Evolutionary conservation across 2,113 vertebrate genomes (phyloP).

Genomic region (Cyrtonyx montezumae): DNA sequence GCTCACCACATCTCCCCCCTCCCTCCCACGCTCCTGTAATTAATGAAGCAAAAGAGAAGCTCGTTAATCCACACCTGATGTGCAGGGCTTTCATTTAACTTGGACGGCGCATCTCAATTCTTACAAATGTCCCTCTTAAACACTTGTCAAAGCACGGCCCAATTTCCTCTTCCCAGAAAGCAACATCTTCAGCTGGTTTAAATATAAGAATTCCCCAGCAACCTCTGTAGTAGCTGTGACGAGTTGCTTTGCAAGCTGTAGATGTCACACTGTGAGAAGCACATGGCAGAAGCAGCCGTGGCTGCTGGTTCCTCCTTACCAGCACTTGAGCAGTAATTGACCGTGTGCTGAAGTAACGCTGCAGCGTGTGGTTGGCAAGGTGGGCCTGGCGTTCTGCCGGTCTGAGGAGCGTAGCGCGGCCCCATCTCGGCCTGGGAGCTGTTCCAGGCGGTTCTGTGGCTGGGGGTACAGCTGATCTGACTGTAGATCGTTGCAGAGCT

Average conservation of each 20-base stretch:
- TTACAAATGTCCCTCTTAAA: background rate
- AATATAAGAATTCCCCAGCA: background rate
- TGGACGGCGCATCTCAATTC: background rate
- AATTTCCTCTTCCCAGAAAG: background rate
- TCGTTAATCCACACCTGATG: rapidly evolving
- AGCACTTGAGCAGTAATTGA: background rate
- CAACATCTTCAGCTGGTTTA: background rate
- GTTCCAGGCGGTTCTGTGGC: background rate
- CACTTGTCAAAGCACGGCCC: background rate
- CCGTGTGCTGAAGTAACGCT: background rate
- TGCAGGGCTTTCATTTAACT: background rate
- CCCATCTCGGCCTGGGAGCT: background rate
- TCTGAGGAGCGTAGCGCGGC: rapidly evolving
- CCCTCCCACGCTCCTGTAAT: background rate
- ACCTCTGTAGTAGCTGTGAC: background rate
- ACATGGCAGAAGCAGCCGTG: background rate
- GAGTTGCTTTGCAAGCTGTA: background rate
- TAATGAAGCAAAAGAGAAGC: background rate
- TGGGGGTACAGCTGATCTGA: background rate
- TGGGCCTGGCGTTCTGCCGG: background rate
- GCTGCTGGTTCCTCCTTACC: background rate
- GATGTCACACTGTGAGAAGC: background rate
- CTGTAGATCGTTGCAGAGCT: background rate
- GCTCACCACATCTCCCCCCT: background rate
- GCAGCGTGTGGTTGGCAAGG: rapidly evolving